Conservation (phyloP, 37 sponge, comb jelly and placozoan species). For the Beroe ovata region DNA sequence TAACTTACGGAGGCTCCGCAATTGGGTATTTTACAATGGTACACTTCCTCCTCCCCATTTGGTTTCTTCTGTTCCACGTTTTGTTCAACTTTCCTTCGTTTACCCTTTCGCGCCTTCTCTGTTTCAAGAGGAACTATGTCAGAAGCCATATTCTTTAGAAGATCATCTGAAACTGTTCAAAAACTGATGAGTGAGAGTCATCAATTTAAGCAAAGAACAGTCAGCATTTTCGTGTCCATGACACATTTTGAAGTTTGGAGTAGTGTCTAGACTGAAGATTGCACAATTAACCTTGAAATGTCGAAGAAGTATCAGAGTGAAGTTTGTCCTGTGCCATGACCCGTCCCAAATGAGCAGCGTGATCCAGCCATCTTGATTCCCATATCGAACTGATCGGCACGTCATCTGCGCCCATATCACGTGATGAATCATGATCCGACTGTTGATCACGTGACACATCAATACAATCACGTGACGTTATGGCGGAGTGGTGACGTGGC, state of each 20-base stretch:
- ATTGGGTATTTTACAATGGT: background rate
- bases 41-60: background rate
- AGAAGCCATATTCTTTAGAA: too few relatives aligned
- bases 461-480: background rate
- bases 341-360: conserved; percentile 27
- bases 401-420: background rate
- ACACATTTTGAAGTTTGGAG: too few relatives aligned
- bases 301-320: background rate
- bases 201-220: too few relatives aligned
- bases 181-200: too few relatives aligned
- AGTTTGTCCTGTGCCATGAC: conserved; percentile 53
- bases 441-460: background rate
- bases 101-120: too few relatives aligned
- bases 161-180: too few relatives aligned
- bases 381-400: conserved; percentile 33
- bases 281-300: background rate
- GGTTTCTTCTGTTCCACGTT: background rate
- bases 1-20: background rate
- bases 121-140: too few relatives aligned
- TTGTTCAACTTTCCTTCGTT: background rate
- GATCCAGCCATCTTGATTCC: conserved; percentile 46
- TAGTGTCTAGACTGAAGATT: too few relatives aligned
- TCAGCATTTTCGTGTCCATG: too few relatives aligned
- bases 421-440: background rate
- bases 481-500: background rate